phyloP scores from a whole-genome alignment of 2,797 vertebrate species.

The Tiaroga cobitis region DNA sequence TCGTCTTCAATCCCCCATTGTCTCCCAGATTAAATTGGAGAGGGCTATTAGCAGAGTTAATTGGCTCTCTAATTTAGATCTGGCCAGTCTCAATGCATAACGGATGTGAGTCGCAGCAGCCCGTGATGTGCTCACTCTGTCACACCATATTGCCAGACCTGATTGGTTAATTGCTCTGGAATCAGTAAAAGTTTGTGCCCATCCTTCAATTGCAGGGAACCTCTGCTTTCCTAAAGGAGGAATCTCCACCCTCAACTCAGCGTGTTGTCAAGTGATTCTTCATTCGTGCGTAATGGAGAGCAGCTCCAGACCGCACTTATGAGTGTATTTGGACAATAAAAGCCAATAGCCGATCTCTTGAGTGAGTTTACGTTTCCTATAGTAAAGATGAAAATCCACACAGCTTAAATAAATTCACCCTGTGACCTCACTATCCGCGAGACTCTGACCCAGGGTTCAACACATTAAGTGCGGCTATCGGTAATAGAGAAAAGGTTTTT shows the following conservation, averaged over 20 bases:
- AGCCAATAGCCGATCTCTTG: background rate
- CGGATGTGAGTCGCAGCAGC: conserved; percentile 89
- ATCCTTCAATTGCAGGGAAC: conserved; percentile 75
- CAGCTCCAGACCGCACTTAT: background rate
- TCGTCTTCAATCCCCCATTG: conserved; percentile 97
- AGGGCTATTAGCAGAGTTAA: conserved; percentile 99
- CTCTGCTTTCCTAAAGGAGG: conserved; percentile 45
- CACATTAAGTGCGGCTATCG: conserved; percentile 22
- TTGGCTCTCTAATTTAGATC: conserved; percentile 99
- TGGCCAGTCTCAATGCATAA: conserved; percentile 96
- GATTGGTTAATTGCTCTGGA: conserved; percentile 82
- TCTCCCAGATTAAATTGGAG: conserved; percentile 99
- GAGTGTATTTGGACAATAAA: background rate
- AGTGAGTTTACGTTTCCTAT: background rate
- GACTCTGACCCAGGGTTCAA: conserved; percentile 26
- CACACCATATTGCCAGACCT: conserved; percentile 88
- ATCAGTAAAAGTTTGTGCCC: conserved; percentile 77
- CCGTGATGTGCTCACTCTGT: conserved; percentile 95
- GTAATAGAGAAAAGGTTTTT: conserved; percentile 32
- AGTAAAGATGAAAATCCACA: background rate
- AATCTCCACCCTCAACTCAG: conserved; percentile 16
- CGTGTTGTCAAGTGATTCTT: background rate
- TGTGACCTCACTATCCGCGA: background rate
- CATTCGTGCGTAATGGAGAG: background rate
- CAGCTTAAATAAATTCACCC: conserved; percentile 3